These are phyloP conservation scores for Zaprionus lineosus DNA, from an alignment of 2,888 invertebrate genomes.

Conservation along the genomic window DNA sequence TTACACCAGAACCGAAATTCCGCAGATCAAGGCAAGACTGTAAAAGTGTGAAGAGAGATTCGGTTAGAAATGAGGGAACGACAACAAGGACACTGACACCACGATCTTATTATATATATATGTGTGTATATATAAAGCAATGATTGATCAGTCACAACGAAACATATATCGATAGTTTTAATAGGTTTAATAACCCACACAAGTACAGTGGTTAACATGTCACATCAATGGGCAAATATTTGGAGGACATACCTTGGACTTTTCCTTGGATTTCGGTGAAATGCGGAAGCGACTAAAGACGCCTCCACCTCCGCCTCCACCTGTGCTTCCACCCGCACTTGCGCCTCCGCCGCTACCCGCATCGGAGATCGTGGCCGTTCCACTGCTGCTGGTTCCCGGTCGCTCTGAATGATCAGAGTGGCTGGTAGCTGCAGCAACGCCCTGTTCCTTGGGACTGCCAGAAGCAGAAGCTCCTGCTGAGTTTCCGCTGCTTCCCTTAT, in stretches of 20 bases:
- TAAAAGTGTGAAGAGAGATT: conserved; percentile 79
- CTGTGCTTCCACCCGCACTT: no score
- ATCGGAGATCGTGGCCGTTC: conserved; percentile 72
- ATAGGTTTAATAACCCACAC: no score
- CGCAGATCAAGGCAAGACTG: conserved; percentile 86
- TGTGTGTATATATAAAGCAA: conserved; percentile 2
- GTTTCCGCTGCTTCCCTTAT: conserved; percentile 85
- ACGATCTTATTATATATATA: conserved; percentile 18
- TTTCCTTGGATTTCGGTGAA: conserved; percentile 86
- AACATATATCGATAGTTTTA: no score
- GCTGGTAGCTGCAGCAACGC: conserved; percentile 73
- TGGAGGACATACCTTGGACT: conserved; percentile 85
- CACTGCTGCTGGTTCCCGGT: conserved; percentile 83
- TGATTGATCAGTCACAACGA: conserved; percentile 7
- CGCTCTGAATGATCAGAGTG: conserved; percentile 87
- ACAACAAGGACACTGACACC: conserved; percentile 15
- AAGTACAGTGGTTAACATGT: no score
- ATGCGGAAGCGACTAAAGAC: conserved; percentile 85
- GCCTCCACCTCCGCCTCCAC: conserved; percentile 69
- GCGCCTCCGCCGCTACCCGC: conserved; percentile 36
- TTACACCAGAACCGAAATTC: conserved; percentile 83
- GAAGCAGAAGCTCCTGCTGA: conserved; percentile 60
- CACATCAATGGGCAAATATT: no score
- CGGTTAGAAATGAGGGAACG: conserved; percentile 44
- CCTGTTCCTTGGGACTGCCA: conserved; percentile 50